phyloP scores from a whole-genome alignment of 2,113 vertebrate species.

The Rhineura floridana region DNA sequence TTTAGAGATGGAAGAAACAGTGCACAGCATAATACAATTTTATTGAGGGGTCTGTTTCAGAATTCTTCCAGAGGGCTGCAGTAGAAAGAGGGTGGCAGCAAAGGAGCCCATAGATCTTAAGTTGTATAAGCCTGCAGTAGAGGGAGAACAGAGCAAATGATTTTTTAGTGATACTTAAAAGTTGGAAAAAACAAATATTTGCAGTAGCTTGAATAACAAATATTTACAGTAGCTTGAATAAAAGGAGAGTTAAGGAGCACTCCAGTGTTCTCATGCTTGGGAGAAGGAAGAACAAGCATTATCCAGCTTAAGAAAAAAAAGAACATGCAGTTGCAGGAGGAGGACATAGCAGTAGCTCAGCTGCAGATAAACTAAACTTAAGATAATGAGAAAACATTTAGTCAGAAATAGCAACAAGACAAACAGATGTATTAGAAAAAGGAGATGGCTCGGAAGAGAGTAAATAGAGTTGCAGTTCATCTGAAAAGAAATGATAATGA shows the following conservation, averaged over 20 bases:
- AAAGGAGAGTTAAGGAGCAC: background rate
- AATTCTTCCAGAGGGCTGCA: background rate
- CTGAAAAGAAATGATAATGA: background rate
- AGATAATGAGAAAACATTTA: background rate
- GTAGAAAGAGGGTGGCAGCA: no score
- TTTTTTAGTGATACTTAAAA: background rate
- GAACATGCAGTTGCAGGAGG: background rate
- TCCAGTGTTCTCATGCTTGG: background rate
- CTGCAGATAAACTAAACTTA: background rate
- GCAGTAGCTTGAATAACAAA: background rate
- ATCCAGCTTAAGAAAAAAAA: background rate
- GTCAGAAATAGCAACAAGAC: background rate
- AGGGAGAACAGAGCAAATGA: background rate
- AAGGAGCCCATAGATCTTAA: background rate
- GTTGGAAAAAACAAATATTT: background rate
- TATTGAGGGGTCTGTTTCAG: background rate
- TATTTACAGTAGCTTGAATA: no score
- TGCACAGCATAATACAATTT: background rate
- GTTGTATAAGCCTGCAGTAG: background rate
- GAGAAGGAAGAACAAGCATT: background rate
- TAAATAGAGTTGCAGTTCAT: background rate
- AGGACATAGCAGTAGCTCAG: background rate
- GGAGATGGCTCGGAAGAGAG: background rate
- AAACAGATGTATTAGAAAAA: background rate
- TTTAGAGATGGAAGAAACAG: background rate